These are phyloP conservation scores for Cranoglanis bouderius DNA, from an alignment of 2,113 vertebrate species.

Conservation along the genomic window DNA sequence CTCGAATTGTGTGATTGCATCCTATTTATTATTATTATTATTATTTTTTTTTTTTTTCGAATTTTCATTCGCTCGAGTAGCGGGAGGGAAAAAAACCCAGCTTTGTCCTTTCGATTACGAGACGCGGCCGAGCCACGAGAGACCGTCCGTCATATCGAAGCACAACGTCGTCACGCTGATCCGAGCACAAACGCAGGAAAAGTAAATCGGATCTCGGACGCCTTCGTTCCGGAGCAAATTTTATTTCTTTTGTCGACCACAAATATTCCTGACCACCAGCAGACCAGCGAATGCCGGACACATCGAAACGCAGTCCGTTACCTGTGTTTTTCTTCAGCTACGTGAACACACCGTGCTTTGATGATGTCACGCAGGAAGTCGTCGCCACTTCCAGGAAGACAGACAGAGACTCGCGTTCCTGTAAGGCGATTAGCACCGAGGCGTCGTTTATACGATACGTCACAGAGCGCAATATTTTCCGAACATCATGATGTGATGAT, in stretches of 20 bases:
- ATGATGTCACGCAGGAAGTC: conserved; percentile 52
- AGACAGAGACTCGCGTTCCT: conserved; percentile 51
- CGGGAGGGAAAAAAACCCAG: conserved; percentile 44
- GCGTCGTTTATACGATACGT: background rate
- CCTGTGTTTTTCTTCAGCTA: conserved; percentile 10
- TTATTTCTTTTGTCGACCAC: background rate
- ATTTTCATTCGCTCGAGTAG: conserved; percentile 69
- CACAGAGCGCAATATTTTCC: background rate
- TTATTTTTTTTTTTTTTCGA: conserved; percentile 15
- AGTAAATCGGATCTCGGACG: background rate
- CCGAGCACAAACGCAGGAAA: background rate
- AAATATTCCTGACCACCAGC: conserved; percentile 71
- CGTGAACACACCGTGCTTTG: conserved; percentile 57
- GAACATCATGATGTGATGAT: background rate
- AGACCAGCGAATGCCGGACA: conserved; percentile 71
- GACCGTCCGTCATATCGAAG: background rate
- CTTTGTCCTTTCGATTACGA: background rate
- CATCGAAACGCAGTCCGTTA: conserved; percentile 47
- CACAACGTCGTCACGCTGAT: background rate
- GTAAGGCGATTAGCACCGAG: conserved; percentile 37
- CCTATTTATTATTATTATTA: conserved; percentile 75
- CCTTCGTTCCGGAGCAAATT: background rate
- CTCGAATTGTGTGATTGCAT: conserved; percentile 79
- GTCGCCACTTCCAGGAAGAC: conserved; percentile 59
- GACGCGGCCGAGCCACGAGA: background rate